A percentile compares a stretch with the other conserved stretches of the same genome.
Conservation (phyloP, 2,113 vertebrate genomes). For the Mormyrus lacerda region DNA sequence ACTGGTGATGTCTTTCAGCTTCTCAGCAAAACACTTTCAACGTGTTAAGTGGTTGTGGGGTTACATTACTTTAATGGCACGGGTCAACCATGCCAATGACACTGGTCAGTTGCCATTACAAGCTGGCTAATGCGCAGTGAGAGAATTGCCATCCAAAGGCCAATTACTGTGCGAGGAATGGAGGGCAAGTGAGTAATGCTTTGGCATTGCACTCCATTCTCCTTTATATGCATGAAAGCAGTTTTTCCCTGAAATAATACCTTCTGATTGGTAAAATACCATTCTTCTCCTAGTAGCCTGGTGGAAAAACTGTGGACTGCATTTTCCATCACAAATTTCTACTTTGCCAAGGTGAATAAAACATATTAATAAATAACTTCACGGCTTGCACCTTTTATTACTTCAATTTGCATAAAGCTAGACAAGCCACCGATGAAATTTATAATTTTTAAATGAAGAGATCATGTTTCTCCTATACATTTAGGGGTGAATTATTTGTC, state of each 20-base stretch:
- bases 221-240: neutral
- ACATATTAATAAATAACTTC: constrained; percentile 1
- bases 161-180: neutral
- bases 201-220: neutral
- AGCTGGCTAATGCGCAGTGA: neutral
- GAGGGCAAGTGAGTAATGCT: neutral
- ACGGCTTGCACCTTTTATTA: neutral
- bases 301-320: constrained; percentile 5
- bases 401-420: constrained; percentile 5
- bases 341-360: neutral
- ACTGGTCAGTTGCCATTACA: neutral
- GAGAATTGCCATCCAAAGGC: neutral
- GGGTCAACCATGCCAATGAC: neutral
- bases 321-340: neutral
- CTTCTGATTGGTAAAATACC: neutral
- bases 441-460: neutral
- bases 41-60: neutral
- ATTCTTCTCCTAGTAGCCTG: neutral
- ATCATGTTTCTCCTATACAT: neutral
- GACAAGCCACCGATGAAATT: neutral
- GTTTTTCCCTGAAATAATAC: neutral
- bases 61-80: neutral
- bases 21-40: neutral
- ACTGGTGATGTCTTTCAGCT: neutral
- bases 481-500: neutral